A percentile compares a stretch with the other conserved stretches of the same genome.
Conservation (phyloP, 2,888 invertebrate species). For the Ophonus ardosiacus region DNA sequence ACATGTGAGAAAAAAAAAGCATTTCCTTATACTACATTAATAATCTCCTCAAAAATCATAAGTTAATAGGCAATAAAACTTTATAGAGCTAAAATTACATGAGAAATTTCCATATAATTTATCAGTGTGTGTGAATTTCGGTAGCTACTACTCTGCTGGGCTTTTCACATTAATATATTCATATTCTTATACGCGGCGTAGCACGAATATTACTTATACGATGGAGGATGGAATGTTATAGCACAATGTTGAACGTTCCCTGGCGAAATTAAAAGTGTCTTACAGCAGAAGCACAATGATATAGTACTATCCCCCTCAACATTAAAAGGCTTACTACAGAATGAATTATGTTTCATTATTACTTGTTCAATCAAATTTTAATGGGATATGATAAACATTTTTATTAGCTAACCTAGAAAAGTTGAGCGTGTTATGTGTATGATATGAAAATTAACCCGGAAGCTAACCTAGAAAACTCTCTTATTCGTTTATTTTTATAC, state of each 20-base stretch:
- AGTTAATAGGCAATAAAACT: neutral
- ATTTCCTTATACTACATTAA: neutral
- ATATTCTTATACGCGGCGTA: neutral
- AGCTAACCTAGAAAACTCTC: neutral
- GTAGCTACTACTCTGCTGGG: neutral
- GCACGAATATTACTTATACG: slow-evolving; percentile 14
- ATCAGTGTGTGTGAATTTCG: neutral
- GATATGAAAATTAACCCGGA: neutral
- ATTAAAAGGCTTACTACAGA: neutral
- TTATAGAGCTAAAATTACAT: neutral
- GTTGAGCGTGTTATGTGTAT: neutral
- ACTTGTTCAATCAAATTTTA: slow-evolving; percentile 6
- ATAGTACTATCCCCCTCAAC: neutral
- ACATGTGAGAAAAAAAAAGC: too few relatives aligned
- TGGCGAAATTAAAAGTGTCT: slow-evolving; percentile 27
- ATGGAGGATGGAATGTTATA: slow-evolving; percentile 8
- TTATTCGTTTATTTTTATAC: neutral
- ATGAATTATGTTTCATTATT: slow-evolving; percentile 31
- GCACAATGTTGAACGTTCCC: neutral
- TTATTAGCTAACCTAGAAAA: neutral
- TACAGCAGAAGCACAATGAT: neutral
- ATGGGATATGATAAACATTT: slow-evolving; percentile 4
- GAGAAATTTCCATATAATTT: neutral
- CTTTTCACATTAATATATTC: slow-evolving; percentile 13
- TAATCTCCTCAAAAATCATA: neutral